These are phyloP conservation scores for Scaptomyza cyrtandrae DNA, from an alignment of 2,888 invertebrate genomes.

Conservation along the genomic window DNA sequence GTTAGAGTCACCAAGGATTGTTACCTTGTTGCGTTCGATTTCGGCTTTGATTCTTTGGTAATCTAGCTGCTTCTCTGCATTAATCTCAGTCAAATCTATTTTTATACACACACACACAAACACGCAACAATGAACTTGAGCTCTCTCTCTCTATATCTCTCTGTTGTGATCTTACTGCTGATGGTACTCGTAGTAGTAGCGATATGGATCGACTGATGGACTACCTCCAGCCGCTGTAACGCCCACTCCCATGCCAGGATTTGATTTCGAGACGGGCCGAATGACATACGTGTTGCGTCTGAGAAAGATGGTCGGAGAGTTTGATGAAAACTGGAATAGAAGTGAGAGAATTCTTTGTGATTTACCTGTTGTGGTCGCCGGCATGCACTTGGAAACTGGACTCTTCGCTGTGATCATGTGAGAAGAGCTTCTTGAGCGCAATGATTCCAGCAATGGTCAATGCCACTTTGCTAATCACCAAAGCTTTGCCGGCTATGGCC, in stretches of 20 bases:
- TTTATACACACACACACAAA: constrained; percentile 21
- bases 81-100: not conserved
- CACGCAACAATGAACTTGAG: constrained; percentile 12
- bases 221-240: constrained; percentile 74
- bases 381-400: constrained; percentile 89
- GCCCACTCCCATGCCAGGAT: constrained; percentile 59
- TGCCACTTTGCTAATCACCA: constrained; percentile 90
- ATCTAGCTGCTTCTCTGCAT: constrained; percentile 61
- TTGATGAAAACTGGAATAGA: not conserved
- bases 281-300: constrained; percentile 88
- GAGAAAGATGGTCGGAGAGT: constrained; percentile 32
- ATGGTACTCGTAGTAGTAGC: constrained; percentile 86
- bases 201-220: constrained; percentile 86
- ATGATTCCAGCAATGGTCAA: constrained; percentile 90
- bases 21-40: constrained; percentile 27
- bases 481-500: constrained; percentile 89
- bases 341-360: not conserved
- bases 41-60: constrained; percentile 67
- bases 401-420: constrained; percentile 88
- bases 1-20: constrained; percentile 20
- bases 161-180: constrained; percentile 55
- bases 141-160: not conserved
- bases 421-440: constrained; percentile 90
- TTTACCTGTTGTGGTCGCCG: constrained; percentile 87
- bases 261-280: constrained; percentile 86